Conservation (phyloP, 2,113 vertebrate species). For the Myotis brandtii region DNA sequence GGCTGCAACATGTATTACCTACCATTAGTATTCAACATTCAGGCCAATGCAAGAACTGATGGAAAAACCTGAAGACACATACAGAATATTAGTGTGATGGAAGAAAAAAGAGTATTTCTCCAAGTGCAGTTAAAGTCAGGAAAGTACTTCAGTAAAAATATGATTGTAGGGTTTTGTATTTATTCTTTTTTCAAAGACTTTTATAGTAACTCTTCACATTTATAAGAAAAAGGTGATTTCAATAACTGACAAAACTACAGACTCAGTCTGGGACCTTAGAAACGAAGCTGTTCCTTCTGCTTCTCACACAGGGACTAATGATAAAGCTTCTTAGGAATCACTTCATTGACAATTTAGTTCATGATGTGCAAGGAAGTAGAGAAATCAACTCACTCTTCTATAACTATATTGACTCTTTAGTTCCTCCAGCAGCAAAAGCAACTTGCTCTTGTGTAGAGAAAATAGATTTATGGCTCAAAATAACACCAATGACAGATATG, state of each 20-base stretch:
- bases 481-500: constrained; percentile 51
- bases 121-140: background rate
- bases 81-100: background rate
- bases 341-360: constrained; percentile 58
- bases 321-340: constrained; percentile 50
- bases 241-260: background rate
- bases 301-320: constrained; percentile 27
- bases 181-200: constrained; percentile 24
- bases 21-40: background rate
- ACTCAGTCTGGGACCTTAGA: constrained; percentile 8
- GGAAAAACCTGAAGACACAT: background rate
- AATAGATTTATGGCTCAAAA: constrained; percentile 60
- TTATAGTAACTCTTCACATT: constrained; percentile 20
- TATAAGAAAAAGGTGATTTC: constrained; percentile 36
- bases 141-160: background rate
- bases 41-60: background rate
- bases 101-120: background rate
- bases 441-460: constrained; percentile 42
- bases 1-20: rapidly evolving
- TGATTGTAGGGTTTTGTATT: background rate
- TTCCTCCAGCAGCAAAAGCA: constrained; percentile 53
- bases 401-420: constrained; percentile 48
- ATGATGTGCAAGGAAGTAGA: constrained; percentile 23
- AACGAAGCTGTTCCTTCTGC: constrained; percentile 23
- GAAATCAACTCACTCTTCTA: background rate